Evolutionary conservation across 2,113 vertebrate species (phyloP), one percentile per base, ranked within the genome.

Genomic region (Thymallus thymallus): DNA sequence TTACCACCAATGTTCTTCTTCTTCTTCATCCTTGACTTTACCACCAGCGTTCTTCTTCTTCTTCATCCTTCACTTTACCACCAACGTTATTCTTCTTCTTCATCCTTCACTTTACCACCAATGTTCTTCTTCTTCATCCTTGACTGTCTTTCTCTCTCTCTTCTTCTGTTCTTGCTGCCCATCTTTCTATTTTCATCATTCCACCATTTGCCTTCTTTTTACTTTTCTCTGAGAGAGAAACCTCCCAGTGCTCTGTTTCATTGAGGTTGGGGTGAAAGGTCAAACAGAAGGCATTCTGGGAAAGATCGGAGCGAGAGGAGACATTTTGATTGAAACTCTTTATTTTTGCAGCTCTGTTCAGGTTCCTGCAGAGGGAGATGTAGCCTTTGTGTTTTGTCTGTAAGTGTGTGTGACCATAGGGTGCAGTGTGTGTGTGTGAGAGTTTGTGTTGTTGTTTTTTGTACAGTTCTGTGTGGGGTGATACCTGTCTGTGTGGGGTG

Each of bases 321-420:
- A 80, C 68, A 51, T 83, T 66, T 64, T 81, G 71, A 85, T 7
- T 35, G 61, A 20, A 20, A 41, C 6, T 83, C 79, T 22, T 82
- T 82, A 76, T 56, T 64, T 83, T 77, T 87, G 58, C 86, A 91
- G 90, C 84, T 78, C 77, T 91, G 69, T 89, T 87, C 75, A 87
- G 89, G 83, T 88, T 91, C 75, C 85, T 91, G 68, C 90, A 90
- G 73, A 72, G 87, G 76, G 86, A 89, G 86, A 79, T 86, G 85
- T 90, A 91, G 79, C 70, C 75, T 76, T 79, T 83, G 60, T 85
- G 56, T 79, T 78, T 32, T 77, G 51, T 77, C 68, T 90, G 87
- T 90, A 88, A 87, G 88, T 91, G 64, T 76, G 71, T 69, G 32
- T 66, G 71, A 82, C 46, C 69, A 32, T 72, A 48, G 20, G 22